Evolutionary conservation across 2,797 vertebrate species (phyloP).

Genomic region (Neoniphon sammara): DNA sequence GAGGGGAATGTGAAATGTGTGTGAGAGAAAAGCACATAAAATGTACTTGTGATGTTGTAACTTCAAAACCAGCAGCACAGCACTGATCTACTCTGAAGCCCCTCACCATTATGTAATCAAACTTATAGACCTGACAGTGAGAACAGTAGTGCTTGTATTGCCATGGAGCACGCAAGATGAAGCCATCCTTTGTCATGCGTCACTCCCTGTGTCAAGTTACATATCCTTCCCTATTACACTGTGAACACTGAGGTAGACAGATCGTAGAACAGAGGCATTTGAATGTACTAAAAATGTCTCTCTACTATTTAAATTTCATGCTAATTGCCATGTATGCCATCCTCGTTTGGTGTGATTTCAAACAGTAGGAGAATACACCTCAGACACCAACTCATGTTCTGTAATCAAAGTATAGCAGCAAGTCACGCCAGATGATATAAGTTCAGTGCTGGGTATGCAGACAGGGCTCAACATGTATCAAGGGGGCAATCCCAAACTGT

Average conservation of each 20-base stretch:
- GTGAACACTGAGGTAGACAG: conserved; percentile 9
- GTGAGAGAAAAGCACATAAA: not conserved
- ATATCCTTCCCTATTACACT: conserved; percentile 25
- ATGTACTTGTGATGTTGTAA: not conserved
- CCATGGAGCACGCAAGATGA: conserved; percentile 33
- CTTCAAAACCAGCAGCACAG: conserved; percentile 7
- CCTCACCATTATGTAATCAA: conserved; percentile 37
- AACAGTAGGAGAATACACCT: conserved; percentile 19
- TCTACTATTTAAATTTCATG: not conserved
- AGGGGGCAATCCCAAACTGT: conserved; percentile 43
- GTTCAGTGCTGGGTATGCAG: conserved; percentile 11
- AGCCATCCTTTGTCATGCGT: conserved; percentile 49
- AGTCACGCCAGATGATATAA: conserved; percentile 5
- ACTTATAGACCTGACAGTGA: conserved; percentile 35
- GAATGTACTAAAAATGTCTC: not conserved
- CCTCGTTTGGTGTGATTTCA: not conserved
- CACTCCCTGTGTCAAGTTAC: conserved; percentile 50
- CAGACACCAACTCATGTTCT: conserved; percentile 42
- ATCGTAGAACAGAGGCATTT: conserved; percentile 24
- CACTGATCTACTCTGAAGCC: not conserved
- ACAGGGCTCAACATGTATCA: conserved; percentile 51
- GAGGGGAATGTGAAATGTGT: not conserved
- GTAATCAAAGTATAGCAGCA: conserved; percentile 22
- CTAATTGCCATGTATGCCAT: not conserved
- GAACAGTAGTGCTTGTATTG: conserved; percentile 36